A percentile compares a stretch with the other conserved stretches of the same genome.
Evolutionary conservation across 2,888 invertebrate species (phyloP).

Genomic region (Geophilus truncorum): DNA sequence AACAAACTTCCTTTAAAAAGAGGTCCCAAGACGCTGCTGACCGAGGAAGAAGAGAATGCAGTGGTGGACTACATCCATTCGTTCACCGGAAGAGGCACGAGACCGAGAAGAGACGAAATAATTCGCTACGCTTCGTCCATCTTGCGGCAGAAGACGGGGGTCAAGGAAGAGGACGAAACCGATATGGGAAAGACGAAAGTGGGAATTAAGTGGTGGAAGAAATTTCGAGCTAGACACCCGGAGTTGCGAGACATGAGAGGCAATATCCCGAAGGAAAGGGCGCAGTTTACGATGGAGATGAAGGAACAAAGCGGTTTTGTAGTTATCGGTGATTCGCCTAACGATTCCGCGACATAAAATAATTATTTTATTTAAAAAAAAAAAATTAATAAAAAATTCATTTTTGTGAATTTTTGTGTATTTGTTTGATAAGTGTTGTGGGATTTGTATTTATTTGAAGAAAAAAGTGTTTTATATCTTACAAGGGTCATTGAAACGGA

Average conservation of each 20-base stretch:
- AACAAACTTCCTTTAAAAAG: slow-evolving; percentile 27
- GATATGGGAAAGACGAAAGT: slow-evolving; percentile 30
- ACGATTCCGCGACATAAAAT: background rate
- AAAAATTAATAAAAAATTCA: too few species aligned
- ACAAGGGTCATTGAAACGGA: slow-evolving; percentile 21
- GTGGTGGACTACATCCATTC: slow-evolving; percentile 34
- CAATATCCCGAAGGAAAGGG: slow-evolving; percentile 29
- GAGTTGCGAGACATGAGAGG: slow-evolving; percentile 33
- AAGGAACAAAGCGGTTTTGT: background rate
- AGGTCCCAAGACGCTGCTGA: slow-evolving; percentile 31
- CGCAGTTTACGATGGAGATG: background rate
- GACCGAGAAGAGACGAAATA: slow-evolving; percentile 31
- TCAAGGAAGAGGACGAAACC: background rate
- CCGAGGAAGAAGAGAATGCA: slow-evolving; percentile 31
- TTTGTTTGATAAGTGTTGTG: too few species aligned
- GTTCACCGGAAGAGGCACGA: slow-evolving; percentile 33
- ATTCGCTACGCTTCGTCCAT: slow-evolving; percentile 30
- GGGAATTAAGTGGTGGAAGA: slow-evolving; percentile 34
- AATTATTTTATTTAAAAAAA: background rate
- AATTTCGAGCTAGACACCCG: slow-evolving; percentile 32
- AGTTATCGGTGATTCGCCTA: background rate
- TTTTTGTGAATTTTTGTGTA: background rate
- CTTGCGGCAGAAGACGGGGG: slow-evolving; percentile 7
- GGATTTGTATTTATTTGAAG: too few species aligned
- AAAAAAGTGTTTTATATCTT: background rate